These are phyloP conservation scores for Glareola pratincola DNA, from an alignment of 2,113 vertebrate genomes.

Conservation along the genomic window DNA sequence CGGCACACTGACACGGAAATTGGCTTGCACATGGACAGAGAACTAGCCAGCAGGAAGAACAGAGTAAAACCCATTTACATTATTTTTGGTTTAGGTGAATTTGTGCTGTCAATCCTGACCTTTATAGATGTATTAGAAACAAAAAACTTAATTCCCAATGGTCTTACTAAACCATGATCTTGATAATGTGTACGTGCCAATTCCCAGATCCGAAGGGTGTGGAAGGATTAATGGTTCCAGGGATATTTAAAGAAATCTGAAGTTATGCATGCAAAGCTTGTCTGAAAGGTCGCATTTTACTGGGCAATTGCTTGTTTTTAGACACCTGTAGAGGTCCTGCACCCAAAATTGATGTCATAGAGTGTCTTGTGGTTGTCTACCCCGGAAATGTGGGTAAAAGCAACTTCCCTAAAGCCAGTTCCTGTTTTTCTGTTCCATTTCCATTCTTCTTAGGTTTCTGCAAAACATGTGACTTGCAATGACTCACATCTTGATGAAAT, in stretches of 20 bases:
- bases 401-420: conserved; percentile 38
- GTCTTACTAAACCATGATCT: background rate
- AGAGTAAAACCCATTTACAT: background rate
- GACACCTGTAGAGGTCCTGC: background rate
- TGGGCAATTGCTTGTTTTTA: background rate
- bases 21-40: background rate
- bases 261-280: background rate
- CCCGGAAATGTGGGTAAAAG: background rate
- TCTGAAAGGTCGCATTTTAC: background rate
- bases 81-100: background rate
- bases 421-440: conserved; percentile 39
- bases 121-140: background rate
- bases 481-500: background rate
- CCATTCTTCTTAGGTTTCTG: conserved; percentile 1
- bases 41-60: background rate
- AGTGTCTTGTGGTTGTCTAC: conserved; percentile 37
- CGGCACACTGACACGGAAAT: background rate
- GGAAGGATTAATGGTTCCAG: background rate
- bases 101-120: background rate
- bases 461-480: background rate
- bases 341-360: background rate
- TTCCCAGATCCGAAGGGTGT: background rate
- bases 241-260: background rate
- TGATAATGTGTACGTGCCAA: background rate
- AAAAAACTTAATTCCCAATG: accelerated